A percentile compares a stretch with the other conserved stretches of the same genome.
phyloP scores from a whole-genome alignment of 2,797 vertebrate species.

The Chaetophractus vellerosus region DNA sequence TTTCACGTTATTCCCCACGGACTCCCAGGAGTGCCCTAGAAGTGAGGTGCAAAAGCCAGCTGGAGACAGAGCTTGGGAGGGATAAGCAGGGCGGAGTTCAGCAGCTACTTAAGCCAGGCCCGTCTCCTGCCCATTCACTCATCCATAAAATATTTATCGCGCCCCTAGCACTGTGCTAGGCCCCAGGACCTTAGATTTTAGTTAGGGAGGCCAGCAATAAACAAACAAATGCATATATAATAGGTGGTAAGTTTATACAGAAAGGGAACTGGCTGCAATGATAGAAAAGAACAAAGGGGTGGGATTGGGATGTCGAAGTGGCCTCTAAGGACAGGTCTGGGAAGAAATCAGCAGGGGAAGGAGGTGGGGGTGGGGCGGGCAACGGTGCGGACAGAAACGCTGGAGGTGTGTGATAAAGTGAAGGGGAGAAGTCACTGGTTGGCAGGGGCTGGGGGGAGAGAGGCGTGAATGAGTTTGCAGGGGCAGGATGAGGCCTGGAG shows the following conservation, averaged over 20 bases:
- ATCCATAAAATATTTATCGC: conserved; percentile 27
- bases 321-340: neutral
- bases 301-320: neutral
- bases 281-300: neutral
- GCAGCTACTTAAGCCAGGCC: neutral
- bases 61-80: neutral
- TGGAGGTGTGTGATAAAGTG: fast-evolving
- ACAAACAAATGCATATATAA: neutral
- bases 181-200: neutral
- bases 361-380: neutral
- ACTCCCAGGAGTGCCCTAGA: conserved; percentile 72
- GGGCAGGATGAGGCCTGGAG: neutral
- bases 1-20: conserved; percentile 61
- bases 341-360: neutral
- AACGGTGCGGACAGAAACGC: neutral
- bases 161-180: neutral
- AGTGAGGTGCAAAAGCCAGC: conserved; percentile 61
- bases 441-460: neutral
- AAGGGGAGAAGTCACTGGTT: neutral
- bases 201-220: neutral
- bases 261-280: neutral
- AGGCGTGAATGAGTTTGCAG: neutral
- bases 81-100: neutral
- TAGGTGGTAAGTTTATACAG: neutral
- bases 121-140: neutral